Conservation (phyloP, 2,888 invertebrate species). For the Mythimna vitellina region DNA sequence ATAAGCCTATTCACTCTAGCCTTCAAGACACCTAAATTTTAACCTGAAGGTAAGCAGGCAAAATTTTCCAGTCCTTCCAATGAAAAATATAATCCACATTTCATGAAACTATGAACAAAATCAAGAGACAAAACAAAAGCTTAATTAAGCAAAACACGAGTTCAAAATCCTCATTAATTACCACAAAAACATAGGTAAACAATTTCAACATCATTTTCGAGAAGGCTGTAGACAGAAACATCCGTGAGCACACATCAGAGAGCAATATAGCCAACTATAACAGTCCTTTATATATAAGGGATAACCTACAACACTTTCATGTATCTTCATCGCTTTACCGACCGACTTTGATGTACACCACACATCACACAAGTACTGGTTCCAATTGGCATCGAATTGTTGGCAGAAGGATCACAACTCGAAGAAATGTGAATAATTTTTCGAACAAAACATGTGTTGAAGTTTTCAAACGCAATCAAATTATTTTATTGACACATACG, state of each 20-base stretch:
- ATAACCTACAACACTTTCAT: constrained; percentile 32
- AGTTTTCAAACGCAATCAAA: neutral
- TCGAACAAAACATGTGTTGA: neutral
- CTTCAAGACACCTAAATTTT: no score
- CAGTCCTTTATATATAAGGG: constrained; percentile 26
- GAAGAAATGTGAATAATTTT: neutral
- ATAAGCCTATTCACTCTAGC: no score
- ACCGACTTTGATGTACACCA: constrained; percentile 52
- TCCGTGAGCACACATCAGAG: constrained; percentile 23
- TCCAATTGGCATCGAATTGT: neutral
- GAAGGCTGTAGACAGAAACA: constrained; percentile 5
- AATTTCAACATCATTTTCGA: neutral
- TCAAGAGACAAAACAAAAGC: neutral
- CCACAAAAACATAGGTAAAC: constrained; percentile 1
- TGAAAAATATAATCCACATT: neutral
- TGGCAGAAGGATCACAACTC: constrained; percentile 19
- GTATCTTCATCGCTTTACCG: constrained; percentile 38
- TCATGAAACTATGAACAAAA: neutral
- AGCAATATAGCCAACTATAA: constrained; percentile 1
- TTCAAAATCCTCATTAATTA: constrained; percentile 9
- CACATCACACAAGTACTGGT: constrained; percentile 48
- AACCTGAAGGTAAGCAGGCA: no score
- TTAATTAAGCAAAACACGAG: neutral
- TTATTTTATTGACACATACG: no score
- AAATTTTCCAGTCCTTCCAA: no score